Evolutionary conservation across 2,797 vertebrate genomes (phyloP).

Genomic region (Scolopax bukidnonensis): DNA sequence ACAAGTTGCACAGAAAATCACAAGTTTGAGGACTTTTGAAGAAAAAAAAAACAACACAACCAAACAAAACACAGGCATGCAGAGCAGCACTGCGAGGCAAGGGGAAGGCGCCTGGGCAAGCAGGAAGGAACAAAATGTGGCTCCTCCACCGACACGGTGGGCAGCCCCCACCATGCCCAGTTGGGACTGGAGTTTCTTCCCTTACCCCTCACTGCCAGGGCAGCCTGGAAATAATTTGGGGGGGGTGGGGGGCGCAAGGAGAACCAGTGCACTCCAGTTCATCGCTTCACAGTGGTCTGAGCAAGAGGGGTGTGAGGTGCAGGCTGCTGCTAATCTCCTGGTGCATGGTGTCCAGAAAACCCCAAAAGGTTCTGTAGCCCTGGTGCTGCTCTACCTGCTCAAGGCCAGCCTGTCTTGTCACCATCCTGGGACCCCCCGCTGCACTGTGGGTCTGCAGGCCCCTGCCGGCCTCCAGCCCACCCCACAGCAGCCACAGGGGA

Average conservation of each 20-base stretch:
- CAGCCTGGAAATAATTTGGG: not conserved
- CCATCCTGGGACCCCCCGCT: not conserved
- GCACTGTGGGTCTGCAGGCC: not conserved
- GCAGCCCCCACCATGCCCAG: not conserved
- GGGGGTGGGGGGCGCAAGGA: not conserved
- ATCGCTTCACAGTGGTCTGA: not conserved
- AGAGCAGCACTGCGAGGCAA: not conserved
- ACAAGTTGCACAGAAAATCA: not conserved
- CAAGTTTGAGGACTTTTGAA: not conserved
- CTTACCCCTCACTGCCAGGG: not conserved
- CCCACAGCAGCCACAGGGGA: fast-evolving
- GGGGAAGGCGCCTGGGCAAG: not conserved
- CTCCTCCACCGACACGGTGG: fast-evolving
- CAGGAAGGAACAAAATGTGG: not conserved
- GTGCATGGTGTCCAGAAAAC: fast-evolving
- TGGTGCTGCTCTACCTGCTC: not conserved
- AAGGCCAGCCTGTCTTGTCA: not conserved
- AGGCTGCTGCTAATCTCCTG: not conserved
- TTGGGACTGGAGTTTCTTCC: not conserved
- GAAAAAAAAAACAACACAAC: not conserved
- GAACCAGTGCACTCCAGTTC: not conserved
- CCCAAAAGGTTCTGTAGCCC: not conserved
- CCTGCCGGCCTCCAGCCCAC: not conserved
- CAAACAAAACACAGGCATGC: not conserved
- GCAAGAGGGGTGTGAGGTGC: fast-evolving